A percentile compares a stretch with the other conserved stretches of the same genome.
Conservation (phyloP, 2,888 invertebrate species). For the Drosophila neotestacea region DNA sequence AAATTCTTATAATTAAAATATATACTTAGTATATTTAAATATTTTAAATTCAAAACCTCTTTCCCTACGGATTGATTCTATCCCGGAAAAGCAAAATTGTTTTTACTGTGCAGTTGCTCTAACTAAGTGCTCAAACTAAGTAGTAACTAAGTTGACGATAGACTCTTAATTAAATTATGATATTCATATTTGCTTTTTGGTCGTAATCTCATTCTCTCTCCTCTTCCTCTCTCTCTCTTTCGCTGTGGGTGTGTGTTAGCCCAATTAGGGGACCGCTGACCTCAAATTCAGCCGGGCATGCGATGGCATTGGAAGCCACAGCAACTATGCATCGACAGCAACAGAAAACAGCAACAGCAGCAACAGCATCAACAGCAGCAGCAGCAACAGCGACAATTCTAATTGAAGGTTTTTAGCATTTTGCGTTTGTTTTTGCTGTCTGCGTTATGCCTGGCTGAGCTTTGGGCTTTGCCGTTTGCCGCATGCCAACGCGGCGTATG, state of each 20-base stretch:
- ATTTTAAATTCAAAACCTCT: no score
- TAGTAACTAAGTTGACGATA: neutral
- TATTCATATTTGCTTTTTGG: conserved; percentile 28
- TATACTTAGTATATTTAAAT: no score
- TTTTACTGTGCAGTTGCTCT: neutral
- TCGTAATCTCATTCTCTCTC: conserved; percentile 8
- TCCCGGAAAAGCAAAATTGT: no score
- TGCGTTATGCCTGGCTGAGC: conserved; percentile 60
- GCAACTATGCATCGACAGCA: conserved; percentile 34
- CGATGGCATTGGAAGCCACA: conserved; percentile 66
- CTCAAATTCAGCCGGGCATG: conserved; percentile 70
- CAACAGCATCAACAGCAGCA: conserved; percentile 29
- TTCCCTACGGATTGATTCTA: no score
- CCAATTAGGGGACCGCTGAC: conserved; percentile 66
- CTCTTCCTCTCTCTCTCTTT: neutral
- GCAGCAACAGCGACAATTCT: conserved; percentile 45
- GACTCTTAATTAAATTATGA: conserved; percentile 50
- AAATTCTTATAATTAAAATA: no score
- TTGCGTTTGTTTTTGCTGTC: conserved; percentile 60
- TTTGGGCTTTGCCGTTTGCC: conserved; percentile 22
- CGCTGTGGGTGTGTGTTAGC: conserved; percentile 34
- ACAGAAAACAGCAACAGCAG: conserved; percentile 1
- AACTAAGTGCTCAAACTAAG: neutral
- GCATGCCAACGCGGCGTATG: conserved; percentile 31
- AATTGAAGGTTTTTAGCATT: conserved; percentile 75